These are phyloP conservation scores for Arvicanthis niloticus DNA, from an alignment of 2,113 vertebrate genomes.

Conservation along the genomic window DNA sequence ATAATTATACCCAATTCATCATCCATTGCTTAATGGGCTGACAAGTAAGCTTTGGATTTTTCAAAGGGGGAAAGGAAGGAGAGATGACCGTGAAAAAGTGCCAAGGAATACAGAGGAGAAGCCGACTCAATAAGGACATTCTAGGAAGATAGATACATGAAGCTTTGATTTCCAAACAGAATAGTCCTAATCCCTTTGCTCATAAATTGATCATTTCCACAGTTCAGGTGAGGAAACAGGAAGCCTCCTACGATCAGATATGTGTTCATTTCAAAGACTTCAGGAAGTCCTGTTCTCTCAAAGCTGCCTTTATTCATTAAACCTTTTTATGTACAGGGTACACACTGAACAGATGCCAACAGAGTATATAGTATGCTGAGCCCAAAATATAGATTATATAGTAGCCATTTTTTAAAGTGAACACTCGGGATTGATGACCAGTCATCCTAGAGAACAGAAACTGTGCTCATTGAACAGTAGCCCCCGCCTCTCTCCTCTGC, in stretches of 20 bases:
- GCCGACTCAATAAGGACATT: background rate
- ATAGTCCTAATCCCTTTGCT: background rate
- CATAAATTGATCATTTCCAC: too few relatives aligned
- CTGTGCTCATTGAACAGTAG: accelerated
- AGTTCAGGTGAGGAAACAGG: background rate
- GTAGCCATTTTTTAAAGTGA: background rate
- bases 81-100: background rate
- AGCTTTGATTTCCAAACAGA: background rate
- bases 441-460: background rate
- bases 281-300: background rate
- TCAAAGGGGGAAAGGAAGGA: background rate
- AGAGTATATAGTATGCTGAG: accelerated
- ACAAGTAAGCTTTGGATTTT: background rate
- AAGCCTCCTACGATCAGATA: background rate
- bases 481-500: accelerated
- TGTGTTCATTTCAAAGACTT: background rate
- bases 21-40: background rate
- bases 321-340: background rate
- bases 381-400: background rate
- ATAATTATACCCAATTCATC: background rate
- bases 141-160: accelerated
- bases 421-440: accelerated
- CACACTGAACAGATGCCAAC: background rate
- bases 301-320: background rate
- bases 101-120: background rate